A percentile compares a stretch with the other conserved stretches of the same genome.
These are phyloP conservation scores for Loxodonta africana DNA, from an alignment of 2,113 vertebrate species.

Conservation along the genomic window DNA sequence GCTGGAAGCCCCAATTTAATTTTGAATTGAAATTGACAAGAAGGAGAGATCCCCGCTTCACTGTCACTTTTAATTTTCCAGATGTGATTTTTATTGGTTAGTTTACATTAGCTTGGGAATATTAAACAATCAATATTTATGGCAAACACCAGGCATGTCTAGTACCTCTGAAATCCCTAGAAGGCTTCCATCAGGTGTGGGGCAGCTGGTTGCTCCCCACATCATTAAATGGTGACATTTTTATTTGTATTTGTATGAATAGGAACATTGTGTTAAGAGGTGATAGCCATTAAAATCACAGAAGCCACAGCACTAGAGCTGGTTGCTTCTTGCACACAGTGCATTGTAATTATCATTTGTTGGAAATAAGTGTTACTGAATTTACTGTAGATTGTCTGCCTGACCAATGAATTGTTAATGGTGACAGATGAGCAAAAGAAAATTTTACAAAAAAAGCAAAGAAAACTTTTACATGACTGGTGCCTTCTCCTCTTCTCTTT, in stretches of 20 bases:
- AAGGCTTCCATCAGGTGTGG: fast-evolving
- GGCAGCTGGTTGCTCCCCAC: background rate
- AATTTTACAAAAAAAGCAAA: slow-evolving; percentile 36
- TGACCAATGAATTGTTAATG: slow-evolving; percentile 24
- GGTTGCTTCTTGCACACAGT: background rate
- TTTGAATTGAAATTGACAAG: slow-evolving; percentile 73
- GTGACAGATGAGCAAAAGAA: slow-evolving; percentile 18
- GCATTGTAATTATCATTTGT: background rate
- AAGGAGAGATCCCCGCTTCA: slow-evolving; percentile 48
- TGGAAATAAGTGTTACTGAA: slow-evolving; percentile 26
- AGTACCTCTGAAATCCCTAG: background rate
- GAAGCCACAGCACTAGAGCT: background rate
- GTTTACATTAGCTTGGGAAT: slow-evolving; percentile 58
- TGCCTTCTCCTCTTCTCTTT: background rate
- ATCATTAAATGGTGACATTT: background rate
- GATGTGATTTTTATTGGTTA: slow-evolving; percentile 73
- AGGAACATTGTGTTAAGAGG: background rate
- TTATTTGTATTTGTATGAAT: slow-evolving; percentile 2
- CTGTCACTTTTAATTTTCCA: slow-evolving; percentile 78
- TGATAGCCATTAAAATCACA: slow-evolving; percentile 30
- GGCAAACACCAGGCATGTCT: background rate
- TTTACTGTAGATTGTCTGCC: slow-evolving; percentile 37
- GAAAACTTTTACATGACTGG: background rate
- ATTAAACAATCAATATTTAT: slow-evolving; percentile 65
- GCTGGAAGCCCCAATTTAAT: slow-evolving; percentile 69